Evolutionary conservation across 2,888 invertebrate species (phyloP).

Genomic region (Ceratothoa steindachneri): DNA sequence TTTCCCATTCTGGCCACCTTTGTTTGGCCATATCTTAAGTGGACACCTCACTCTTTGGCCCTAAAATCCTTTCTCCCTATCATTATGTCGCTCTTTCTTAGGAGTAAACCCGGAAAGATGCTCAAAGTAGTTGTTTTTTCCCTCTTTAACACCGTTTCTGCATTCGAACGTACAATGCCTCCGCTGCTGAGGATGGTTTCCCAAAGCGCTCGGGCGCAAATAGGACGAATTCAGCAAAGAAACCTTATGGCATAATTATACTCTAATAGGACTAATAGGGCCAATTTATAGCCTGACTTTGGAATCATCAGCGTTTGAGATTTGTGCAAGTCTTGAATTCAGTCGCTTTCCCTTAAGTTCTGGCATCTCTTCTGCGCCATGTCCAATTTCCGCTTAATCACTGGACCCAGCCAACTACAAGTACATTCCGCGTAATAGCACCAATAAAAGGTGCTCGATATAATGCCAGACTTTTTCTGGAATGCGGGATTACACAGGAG

Average conservation of each 20-base stretch:
- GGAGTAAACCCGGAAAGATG: background rate
- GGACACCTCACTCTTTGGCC: background rate
- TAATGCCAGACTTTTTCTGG: background rate
- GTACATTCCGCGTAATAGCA: background rate
- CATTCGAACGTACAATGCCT: too few species aligned
- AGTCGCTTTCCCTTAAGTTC: too few species aligned
- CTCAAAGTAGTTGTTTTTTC: background rate
- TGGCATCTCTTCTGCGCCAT: background rate
- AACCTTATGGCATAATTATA: too few species aligned
- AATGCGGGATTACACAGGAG: background rate
- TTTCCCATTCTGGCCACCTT: background rate
- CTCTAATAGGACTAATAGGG: too few species aligned
- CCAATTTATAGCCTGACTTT: too few species aligned
- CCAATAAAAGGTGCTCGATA: background rate
- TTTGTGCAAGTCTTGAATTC: too few species aligned
- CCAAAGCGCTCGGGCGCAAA: too few species aligned
- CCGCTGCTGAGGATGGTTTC: too few species aligned
- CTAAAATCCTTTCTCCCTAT: background rate
- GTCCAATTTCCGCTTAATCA: background rate
- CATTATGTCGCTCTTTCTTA: background rate
- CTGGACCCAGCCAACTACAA: background rate
- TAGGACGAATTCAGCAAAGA: too few species aligned
- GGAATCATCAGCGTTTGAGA: too few species aligned
- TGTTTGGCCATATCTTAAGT: background rate
- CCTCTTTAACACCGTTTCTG: background rate